Base-by-base conservation (phyloP, 2,888 invertebrate genomes). In the Aquatica leii region DNA sequence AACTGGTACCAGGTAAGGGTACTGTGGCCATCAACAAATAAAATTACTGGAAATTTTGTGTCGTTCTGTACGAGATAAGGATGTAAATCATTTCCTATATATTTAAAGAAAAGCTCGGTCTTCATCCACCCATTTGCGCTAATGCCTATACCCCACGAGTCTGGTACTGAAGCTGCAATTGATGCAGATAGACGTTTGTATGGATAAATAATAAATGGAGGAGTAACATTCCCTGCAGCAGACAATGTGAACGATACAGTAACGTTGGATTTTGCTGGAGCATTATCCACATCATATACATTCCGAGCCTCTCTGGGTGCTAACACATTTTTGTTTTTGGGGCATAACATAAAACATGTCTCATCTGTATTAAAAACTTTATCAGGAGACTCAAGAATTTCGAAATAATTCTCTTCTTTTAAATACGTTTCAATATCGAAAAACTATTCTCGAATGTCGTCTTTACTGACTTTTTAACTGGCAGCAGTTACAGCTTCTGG, bases 131-230 rank as follows among this genome's bases (percentile, higher is more conserved):
- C n/a, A n/a, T 72, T 77, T 4, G 79, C 77, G 31, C 75, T 76
- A 9, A 71, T 59, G 0, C 79, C 80, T 15, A 80, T 70, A 1
- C 78, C 78, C 80, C 80, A 81, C 24, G 75, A 70, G 58, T 70
- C 61, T n/a, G 79, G 78, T 56, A 80, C 70, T 18, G 70, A 71
- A 24, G 69, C 65, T 0, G 72, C 69, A 62, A 80, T 78, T 12
- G 76, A 73, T 15, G 61, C 57, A 9, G 78, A 76, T 34, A 79
- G 60, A 53, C 78, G 67, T 69, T 77, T 73, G 63, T 80, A 75
- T 0, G 77, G 76, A 69, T 75, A 79, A 43, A 77, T 71, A 15
- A 79, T 69, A 72, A 58, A 11, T n/a, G 40, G 77, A 14, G 77
- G 76, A 1, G 72, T 72, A 18, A 68, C 67, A 35, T 59, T 57